A percentile compares a stretch with the other conserved stretches of the same genome.
These are phyloP conservation scores for Platyrinchus mystaceus DNA, from an alignment of 2,797 vertebrate species.

Conservation along the genomic window DNA sequence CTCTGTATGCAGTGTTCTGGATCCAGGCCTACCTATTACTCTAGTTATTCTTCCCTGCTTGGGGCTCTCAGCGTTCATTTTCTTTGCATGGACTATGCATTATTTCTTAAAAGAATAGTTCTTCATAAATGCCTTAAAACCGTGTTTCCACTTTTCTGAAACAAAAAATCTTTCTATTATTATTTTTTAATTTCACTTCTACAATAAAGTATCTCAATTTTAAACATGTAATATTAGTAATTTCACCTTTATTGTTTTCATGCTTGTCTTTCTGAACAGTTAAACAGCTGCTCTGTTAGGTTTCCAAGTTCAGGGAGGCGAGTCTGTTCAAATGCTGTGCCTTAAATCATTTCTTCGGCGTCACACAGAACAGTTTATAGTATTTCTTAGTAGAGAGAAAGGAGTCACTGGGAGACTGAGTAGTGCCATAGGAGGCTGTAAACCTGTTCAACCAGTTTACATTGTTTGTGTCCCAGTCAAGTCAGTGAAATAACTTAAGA, in stretches of 20 bases:
- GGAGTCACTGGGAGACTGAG: neutral
- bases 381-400: neutral
- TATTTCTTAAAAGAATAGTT: neutral
- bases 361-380: neutral
- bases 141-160: neutral
- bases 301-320: neutral
- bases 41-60: neutral
- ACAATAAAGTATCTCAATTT: neutral
- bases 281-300: neutral
- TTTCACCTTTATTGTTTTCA: neutral
- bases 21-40: neutral
- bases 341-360: neutral
- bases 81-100: neutral
- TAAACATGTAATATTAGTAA: neutral
- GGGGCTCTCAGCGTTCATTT: neutral
- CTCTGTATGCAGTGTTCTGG: neutral
- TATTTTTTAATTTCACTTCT: neutral
- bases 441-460: slow-evolving; percentile 34
- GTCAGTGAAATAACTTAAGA: neutral
- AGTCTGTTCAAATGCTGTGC: neutral
- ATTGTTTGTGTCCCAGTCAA: neutral
- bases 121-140: neutral
- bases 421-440: neutral
- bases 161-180: neutral
- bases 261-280: neutral